Percentiles rank a stretch among this genome's conserved stretches.
phyloP scores from a whole-genome alignment of 2,888 invertebrate species.

The Chironomus riparius region DNA sequence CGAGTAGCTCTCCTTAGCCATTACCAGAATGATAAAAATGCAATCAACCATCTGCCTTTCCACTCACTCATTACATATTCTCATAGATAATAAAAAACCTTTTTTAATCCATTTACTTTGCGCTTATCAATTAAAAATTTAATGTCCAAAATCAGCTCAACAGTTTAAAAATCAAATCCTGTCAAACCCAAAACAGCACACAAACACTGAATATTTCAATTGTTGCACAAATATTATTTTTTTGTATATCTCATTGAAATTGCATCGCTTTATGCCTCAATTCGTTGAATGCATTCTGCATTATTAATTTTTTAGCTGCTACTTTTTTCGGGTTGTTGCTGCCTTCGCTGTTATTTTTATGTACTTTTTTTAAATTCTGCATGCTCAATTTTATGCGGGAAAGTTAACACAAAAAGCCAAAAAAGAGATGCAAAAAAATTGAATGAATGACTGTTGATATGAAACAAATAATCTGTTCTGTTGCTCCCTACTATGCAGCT shows the following conservation, averaged over 20 bases:
- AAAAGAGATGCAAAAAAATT: no score
- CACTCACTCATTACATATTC: no score
- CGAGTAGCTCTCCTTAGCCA: no score
- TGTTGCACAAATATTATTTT: not conserved
- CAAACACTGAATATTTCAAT: not conserved
- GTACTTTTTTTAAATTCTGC: not conserved
- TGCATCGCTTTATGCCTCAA: not conserved
- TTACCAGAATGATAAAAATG: no score
- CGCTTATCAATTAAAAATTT: no score
- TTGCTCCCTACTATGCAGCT: not conserved
- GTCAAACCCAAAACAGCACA: not conserved
- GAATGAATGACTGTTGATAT: constrained; percentile 16
- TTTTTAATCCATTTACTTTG: no score
- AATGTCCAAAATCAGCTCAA: no score
- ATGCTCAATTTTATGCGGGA: not conserved
- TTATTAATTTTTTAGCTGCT: not conserved
- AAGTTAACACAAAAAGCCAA: not conserved
- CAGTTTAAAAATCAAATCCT: not conserved
- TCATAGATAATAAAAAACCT: no score
- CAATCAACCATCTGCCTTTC: no score
- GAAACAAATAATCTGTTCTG: not conserved
- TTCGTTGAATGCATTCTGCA: not conserved
- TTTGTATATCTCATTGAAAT: not conserved
- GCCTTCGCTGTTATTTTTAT: not conserved
- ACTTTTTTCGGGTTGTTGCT: not conserved